phyloP scores from a whole-genome alignment of 2,797 vertebrate genomes.

The Rallus crepitans region DNA sequence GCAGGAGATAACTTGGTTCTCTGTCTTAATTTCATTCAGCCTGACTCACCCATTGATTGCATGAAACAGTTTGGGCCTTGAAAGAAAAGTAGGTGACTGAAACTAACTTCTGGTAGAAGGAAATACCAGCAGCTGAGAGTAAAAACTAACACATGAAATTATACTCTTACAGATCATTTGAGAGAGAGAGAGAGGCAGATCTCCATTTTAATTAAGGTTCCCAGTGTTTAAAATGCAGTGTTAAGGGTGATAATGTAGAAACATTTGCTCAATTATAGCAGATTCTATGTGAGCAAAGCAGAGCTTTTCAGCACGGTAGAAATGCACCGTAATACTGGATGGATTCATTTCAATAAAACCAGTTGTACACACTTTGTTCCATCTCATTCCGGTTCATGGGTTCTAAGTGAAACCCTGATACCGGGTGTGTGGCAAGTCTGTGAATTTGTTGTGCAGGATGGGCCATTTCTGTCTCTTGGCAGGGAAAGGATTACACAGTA shows the following conservation, averaged over 20 bases:
- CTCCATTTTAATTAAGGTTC: neutral
- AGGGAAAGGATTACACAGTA: slow-evolving; percentile 16
- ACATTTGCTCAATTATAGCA: neutral
- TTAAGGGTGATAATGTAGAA: neutral
- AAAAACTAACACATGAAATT: neutral
- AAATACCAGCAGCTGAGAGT: neutral
- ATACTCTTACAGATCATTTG: neutral
- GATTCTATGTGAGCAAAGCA: neutral
- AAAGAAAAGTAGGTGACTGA: neutral
- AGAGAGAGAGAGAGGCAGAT: neutral
- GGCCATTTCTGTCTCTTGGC: slow-evolving; percentile 33
- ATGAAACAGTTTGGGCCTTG: neutral
- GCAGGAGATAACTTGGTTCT: neutral
- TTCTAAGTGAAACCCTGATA: neutral
- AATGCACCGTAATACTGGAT: neutral
- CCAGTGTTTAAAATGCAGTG: neutral
- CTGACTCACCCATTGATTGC: neutral
- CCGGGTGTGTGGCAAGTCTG: neutral
- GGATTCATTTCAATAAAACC: neutral
- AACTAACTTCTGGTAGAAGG: neutral
- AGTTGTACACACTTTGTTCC: neutral
- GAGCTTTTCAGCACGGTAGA: neutral
- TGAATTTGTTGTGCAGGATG: slow-evolving; percentile 16
- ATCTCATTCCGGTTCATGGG: neutral
- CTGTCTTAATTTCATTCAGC: neutral